Conservation (phyloP, 2,888 invertebrate genomes). For the Xanthorhoe designata region DNA sequence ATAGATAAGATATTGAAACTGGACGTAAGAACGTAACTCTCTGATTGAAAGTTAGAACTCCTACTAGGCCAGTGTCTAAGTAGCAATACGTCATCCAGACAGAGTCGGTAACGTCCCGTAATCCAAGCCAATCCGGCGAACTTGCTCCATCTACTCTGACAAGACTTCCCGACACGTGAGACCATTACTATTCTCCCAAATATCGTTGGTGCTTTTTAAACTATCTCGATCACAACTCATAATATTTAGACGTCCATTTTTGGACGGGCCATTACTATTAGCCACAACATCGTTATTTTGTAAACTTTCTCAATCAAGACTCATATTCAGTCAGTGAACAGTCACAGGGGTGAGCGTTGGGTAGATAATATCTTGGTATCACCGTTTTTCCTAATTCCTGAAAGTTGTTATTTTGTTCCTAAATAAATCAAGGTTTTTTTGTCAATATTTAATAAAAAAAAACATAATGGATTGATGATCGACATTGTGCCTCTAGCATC, state of each 20-base stretch:
- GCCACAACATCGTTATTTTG: background rate
- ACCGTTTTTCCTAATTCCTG: no score
- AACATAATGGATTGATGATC: no score
- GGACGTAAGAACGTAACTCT: background rate
- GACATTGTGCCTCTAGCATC: no score
- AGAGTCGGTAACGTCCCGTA: constrained; percentile 41
- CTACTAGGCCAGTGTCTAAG: background rate
- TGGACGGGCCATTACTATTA: constrained; percentile 29
- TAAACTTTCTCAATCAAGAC: background rate
- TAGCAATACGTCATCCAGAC: background rate
- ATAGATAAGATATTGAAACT: background rate
- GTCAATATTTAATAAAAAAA: no score
- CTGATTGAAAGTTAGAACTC: background rate
- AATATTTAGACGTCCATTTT: no score
- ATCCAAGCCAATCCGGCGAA: constrained; percentile 42
- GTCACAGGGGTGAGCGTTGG: no score
- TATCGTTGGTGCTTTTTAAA: no score
- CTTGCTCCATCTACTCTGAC: constrained; percentile 30
- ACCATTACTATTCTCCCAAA: no score
- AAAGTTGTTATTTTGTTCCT: no score
- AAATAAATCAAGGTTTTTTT: no score
- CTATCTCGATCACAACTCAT: no score
- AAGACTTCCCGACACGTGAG: constrained; percentile 14
- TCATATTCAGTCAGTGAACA: background rate
- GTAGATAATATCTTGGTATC: no score